Conservation (phyloP, 92 coral and sea anemone species). For the Epizoanthus fatuus region DNA sequence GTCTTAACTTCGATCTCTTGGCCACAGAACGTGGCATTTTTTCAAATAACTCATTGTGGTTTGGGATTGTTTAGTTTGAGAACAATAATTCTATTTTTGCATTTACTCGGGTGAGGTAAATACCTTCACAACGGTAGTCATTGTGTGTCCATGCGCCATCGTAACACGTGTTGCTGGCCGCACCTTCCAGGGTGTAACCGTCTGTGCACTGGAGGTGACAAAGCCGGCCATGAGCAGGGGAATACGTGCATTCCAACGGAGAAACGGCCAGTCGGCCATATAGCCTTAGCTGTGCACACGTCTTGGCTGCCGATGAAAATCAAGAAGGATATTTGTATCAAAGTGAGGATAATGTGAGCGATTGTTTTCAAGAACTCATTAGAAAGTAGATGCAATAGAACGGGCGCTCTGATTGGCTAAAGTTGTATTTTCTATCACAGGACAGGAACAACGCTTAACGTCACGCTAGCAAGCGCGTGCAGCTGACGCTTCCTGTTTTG, state of each 20-base stretch:
- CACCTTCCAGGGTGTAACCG: not conserved
- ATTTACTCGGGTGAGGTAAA: not conserved
- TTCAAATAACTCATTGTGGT: too few relatives aligned
- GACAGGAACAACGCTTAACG: too few relatives aligned
- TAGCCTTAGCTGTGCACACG: not conserved
- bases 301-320: not conserved
- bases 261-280: not conserved
- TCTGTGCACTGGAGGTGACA: not conserved
- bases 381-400: not conserved
- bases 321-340: not conserved
- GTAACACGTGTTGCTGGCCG: not conserved
- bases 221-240: not conserved
- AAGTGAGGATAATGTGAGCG: not conserved
- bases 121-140: slow-evolving; percentile 1
- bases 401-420: not conserved
- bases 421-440: not conserved
- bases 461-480: too few relatives aligned
- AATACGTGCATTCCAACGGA: not conserved
- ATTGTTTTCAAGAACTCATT: not conserved
- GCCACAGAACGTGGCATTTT: too few relatives aligned
- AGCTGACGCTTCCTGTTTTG: too few relatives aligned
- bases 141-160: not conserved
- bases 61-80: too few relatives aligned
- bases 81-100: too few relatives aligned
- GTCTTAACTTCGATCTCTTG: too few relatives aligned